These are phyloP conservation scores for Metacarcinus magister DNA, from an alignment of 2,888 invertebrate species.

Conservation along the genomic window DNA sequence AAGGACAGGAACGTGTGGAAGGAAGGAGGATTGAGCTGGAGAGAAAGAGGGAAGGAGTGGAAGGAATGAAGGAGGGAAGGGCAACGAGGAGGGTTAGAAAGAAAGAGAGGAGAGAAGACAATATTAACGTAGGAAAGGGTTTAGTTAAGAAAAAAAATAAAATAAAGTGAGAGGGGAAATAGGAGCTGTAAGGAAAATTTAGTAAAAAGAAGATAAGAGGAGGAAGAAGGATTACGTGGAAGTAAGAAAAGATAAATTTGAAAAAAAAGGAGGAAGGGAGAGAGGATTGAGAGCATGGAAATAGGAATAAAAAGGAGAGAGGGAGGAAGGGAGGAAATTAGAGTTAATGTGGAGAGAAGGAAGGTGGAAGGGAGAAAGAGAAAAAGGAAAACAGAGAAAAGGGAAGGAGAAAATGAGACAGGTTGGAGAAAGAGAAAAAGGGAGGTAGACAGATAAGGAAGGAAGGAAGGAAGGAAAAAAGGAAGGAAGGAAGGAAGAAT, in stretches of 20 bases:
- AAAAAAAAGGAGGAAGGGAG: no score
- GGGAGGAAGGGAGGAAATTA: not conserved
- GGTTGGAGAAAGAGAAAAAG: not conserved
- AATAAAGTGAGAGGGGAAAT: no score
- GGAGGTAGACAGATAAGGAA: not conserved
- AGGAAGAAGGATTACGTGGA: no score
- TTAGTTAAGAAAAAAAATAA: no score
- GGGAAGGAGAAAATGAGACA: not conserved
- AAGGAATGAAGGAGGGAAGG: not conserved
- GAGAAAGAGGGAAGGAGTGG: not conserved
- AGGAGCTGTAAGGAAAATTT: no score
- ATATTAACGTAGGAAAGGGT: no score
- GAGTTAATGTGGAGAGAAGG: not conserved
- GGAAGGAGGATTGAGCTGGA: not conserved
- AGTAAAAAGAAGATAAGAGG: no score
- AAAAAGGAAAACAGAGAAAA: not conserved
- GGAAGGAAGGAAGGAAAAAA: not conserved
- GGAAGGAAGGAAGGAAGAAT: not conserved
- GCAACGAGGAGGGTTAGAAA: no score
- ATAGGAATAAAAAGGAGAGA: not conserved
- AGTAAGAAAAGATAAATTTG: no score
- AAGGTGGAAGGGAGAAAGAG: not conserved
- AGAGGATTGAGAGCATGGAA: no score
- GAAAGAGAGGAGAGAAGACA: no score
- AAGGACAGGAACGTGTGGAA: no score